Conservation (phyloP, 1,140 invertebrate genomes). For the Camponotus floridanus region DNA sequence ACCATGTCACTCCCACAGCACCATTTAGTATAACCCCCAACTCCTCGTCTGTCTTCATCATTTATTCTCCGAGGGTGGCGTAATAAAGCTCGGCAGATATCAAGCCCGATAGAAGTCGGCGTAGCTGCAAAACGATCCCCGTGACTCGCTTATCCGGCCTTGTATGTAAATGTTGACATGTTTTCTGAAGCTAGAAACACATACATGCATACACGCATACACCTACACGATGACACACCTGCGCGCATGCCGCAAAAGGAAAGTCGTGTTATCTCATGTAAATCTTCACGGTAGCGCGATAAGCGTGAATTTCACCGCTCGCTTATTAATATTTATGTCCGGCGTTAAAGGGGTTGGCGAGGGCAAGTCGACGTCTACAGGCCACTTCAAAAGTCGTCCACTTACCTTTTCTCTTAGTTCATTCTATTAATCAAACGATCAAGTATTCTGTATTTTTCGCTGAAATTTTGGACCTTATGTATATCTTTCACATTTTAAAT, state of each 20-base stretch:
- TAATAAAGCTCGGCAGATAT: conserved; percentile 69
- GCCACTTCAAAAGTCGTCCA: conserved; percentile 70
- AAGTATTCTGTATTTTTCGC: neutral
- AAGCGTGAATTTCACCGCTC: conserved; percentile 83
- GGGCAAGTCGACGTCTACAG: conserved; percentile 71
- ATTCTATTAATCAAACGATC: conserved; percentile 29
- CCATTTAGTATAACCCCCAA: conserved; percentile 51
- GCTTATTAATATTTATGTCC: conserved; percentile 84
- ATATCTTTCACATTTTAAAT: conserved; percentile 8
- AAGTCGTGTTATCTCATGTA: conserved; percentile 82
- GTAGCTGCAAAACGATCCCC: conserved; percentile 75
- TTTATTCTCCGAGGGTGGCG: conserved; percentile 73
- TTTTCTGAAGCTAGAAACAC: conserved; percentile 70
- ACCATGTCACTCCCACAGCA: conserved; percentile 52
- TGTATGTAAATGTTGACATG: conserved; percentile 76
- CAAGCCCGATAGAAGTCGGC: conserved; percentile 74
- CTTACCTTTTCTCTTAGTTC: neutral
- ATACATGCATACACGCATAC: conserved; percentile 50
- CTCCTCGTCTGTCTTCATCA: conserved; percentile 61
- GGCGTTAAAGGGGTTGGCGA: conserved; percentile 76
- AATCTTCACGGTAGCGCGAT: conserved; percentile 84
- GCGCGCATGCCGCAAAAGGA: conserved; percentile 72
- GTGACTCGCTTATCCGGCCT: conserved; percentile 75
- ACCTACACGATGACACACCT: conserved; percentile 54
- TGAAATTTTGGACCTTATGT: neutral